Conservation (phyloP, 1,140 invertebrate genomes). For the Thalassaphorura encarpata region DNA sequence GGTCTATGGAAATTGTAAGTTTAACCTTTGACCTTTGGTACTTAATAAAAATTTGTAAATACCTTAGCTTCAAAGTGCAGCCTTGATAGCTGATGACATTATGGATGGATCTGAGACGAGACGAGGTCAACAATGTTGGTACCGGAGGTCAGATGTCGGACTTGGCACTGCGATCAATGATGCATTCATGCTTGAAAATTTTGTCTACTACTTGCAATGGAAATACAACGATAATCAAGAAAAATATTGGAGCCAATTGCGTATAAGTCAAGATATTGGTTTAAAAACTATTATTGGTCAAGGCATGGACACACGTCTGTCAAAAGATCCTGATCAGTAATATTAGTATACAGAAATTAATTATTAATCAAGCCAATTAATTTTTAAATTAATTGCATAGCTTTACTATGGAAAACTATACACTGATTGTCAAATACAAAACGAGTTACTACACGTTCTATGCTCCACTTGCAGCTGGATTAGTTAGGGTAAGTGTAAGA, state of each 20-base stretch:
- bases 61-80: constrained; percentile 44
- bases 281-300: constrained; percentile 70
- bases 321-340: too few relatives aligned
- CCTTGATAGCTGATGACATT: constrained; percentile 51
- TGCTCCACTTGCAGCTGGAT: too few relatives aligned
- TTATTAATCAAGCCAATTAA: too few relatives aligned
- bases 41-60: neutral
- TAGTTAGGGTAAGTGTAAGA: too few relatives aligned
- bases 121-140: constrained; percentile 52
- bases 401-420: too few relatives aligned
- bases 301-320: constrained; percentile 46
- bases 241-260: constrained; percentile 44
- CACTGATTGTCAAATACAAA: too few relatives aligned
- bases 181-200: constrained; percentile 45
- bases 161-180: constrained; percentile 53
- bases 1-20: constrained; percentile 85
- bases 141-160: constrained; percentile 44
- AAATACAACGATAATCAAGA: constrained; percentile 42
- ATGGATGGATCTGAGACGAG: constrained; percentile 50
- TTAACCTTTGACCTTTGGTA: neutral
- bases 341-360: too few relatives aligned
- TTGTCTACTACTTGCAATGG: constrained; percentile 45
- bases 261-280: constrained; percentile 51
- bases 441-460: too few relatives aligned
- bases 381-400: too few relatives aligned